A percentile compares a stretch with the other conserved stretches of the same genome.
Conservation (phyloP, 2,797 vertebrate genomes). For the Pangasius djambal region DNA sequence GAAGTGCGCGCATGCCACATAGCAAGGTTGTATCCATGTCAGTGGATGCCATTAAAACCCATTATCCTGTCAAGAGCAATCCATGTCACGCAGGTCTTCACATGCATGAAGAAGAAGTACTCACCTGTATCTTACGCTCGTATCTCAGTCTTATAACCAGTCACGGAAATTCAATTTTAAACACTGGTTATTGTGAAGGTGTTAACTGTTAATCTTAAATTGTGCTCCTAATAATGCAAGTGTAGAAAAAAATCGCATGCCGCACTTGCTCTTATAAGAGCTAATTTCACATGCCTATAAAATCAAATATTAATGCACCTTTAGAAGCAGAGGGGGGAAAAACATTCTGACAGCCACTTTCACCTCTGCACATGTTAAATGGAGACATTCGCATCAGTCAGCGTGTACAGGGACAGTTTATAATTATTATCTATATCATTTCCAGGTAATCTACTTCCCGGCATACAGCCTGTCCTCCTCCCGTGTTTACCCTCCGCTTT, state of each 20-base stretch:
- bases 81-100: constrained; percentile 20
- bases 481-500: constrained; percentile 62
- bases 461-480: constrained; percentile 59
- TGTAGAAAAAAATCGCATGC: neutral
- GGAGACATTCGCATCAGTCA: constrained; percentile 48
- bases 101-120: neutral
- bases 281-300: constrained; percentile 6
- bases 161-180: constrained; percentile 3
- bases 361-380: neutral
- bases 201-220: neutral
- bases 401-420: constrained; percentile 48
- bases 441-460: constrained; percentile 40
- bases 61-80: constrained; percentile 62
- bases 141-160: neutral
- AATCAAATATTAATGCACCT: constrained; percentile 16
- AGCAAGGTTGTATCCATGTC: constrained; percentile 54
- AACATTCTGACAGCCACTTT: constrained; percentile 5
- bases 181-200: neutral
- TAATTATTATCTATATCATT: constrained; percentile 63
- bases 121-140: neutral
- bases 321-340: neutral
- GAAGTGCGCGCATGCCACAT: constrained; percentile 40
- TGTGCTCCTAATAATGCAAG: neutral
- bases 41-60: constrained; percentile 56
- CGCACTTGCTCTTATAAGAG: neutral